These are phyloP conservation scores for Montipora foliosa DNA, from an alignment of 64 coral and sea anemone genomes.

Conservation along the genomic window DNA sequence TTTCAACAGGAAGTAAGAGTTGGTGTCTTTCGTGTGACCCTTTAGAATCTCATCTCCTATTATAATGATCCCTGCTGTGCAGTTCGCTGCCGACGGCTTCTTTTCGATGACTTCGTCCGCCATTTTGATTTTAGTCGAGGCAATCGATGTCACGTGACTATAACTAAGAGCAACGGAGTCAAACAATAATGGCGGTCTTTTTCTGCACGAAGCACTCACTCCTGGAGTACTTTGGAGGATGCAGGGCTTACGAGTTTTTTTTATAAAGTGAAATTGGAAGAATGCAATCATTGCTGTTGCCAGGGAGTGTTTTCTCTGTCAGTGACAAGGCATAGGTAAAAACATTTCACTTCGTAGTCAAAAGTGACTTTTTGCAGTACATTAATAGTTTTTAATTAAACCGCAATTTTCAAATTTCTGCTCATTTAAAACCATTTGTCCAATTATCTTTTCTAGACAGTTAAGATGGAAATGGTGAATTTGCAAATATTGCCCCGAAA, in stretches of 20 bases:
- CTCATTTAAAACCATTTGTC: neutral
- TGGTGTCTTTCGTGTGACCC: slow-evolving; percentile 95
- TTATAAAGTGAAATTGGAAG: neutral
- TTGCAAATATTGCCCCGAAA: neutral
- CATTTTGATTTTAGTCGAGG: slow-evolving; percentile 32
- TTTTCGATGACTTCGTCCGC: slow-evolving; percentile 6
- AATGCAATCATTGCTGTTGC: neutral
- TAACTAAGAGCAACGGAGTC: slow-evolving; percentile 70
- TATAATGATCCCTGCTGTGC: slow-evolving; percentile 79
- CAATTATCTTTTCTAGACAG: neutral
- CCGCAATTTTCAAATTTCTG: slow-evolving; percentile 35
- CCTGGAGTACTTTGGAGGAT: neutral
- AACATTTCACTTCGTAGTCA: neutral
- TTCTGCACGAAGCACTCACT: neutral
- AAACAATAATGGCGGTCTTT: slow-evolving; percentile 77
- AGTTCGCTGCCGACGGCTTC: neutral
- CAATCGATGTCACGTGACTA: slow-evolving; percentile 56
- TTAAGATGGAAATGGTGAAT: neutral
- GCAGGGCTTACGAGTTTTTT: neutral
- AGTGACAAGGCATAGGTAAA: neutral
- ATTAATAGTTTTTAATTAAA: neutral
- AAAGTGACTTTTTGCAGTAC: slow-evolving; percentile 16
- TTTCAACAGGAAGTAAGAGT: slow-evolving; percentile 87
- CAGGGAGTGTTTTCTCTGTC: neutral
- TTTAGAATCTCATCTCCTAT: slow-evolving; percentile 98